phyloP scores from a whole-genome alignment of 2,888 invertebrate species.

The Cheilosia pagana region DNA sequence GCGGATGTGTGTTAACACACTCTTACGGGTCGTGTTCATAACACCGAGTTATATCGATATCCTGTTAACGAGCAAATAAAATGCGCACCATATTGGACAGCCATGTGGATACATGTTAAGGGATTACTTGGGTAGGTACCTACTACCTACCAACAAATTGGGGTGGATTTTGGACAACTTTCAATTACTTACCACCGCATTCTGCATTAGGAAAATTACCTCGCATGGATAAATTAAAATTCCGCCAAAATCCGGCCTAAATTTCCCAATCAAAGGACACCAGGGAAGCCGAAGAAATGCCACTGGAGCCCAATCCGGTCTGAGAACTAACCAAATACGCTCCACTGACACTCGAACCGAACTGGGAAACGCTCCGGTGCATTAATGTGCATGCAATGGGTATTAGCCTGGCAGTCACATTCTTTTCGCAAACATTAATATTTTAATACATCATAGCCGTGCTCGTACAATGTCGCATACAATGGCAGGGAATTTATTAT shows the following conservation, averaged over 20 bases:
- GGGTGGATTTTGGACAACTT: neutral
- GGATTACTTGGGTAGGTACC: constrained; percentile 3
- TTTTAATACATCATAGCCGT: constrained; percentile 72
- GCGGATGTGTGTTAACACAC: constrained; percentile 37
- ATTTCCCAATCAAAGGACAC: constrained; percentile 31
- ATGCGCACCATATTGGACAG: constrained; percentile 34
- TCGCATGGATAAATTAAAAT: constrained; percentile 14
- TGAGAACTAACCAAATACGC: constrained; percentile 56
- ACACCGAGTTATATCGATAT: constrained; percentile 54
- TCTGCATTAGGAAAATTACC: neutral
- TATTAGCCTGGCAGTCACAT: constrained; percentile 15
- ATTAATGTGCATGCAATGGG: constrained; percentile 66
- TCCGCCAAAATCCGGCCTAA: neutral
- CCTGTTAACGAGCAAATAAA: constrained; percentile 55
- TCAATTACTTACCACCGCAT: constrained; percentile 4
- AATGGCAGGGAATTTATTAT: constrained; percentile 74
- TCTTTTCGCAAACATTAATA: constrained; percentile 58
- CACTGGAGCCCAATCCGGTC: constrained; percentile 29
- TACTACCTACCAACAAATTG: neutral
- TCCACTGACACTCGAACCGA: constrained; percentile 42
- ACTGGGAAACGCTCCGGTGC: constrained; percentile 49
- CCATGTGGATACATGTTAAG: neutral
- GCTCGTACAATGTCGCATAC: constrained; percentile 66
- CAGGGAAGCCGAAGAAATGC: constrained; percentile 37
- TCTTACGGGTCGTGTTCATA: constrained; percentile 38